These are phyloP conservation scores for Ctenochaetus hawaiiensis DNA, from an alignment of 2,797 vertebrate species.

Conservation along the genomic window DNA sequence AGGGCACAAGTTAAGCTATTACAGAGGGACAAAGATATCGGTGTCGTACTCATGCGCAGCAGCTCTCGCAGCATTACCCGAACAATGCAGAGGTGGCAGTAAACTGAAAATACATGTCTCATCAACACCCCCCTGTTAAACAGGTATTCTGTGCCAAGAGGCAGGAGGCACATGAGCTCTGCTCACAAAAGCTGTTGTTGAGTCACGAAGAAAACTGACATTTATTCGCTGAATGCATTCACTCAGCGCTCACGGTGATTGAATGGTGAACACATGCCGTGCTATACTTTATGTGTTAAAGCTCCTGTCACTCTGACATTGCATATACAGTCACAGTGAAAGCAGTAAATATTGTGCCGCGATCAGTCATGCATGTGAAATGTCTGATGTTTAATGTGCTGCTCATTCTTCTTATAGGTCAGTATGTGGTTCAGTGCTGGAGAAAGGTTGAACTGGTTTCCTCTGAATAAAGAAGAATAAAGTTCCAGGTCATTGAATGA, in stretches of 20 bases:
- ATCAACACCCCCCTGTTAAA: slow-evolving; percentile 6
- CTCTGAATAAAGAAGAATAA: slow-evolving; percentile 23
- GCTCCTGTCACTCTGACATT: neutral
- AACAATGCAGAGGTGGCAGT: slow-evolving; percentile 28
- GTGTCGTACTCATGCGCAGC: slow-evolving; percentile 18
- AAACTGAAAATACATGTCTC: slow-evolving; percentile 3
- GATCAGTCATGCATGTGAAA: neutral
- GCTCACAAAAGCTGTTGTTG: slow-evolving; percentile 6
- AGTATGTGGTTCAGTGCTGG: slow-evolving; percentile 37
- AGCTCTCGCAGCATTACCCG: neutral
- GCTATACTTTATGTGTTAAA: neutral
- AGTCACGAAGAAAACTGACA: slow-evolving; percentile 10
- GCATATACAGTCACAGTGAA: neutral
- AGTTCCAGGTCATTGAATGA: slow-evolving; percentile 50
- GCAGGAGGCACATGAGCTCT: neutral
- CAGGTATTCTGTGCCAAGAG: slow-evolving; percentile 10
- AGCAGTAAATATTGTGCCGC: neutral
- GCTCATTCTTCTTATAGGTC: slow-evolving; percentile 19
- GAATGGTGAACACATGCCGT: neutral
- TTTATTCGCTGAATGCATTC: neutral
- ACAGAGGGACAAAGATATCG: slow-evolving; percentile 27
- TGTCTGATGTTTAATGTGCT: neutral
- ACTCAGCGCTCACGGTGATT: neutral
- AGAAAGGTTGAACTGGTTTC: slow-evolving; percentile 23
- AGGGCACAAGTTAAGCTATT: neutral